phyloP scores from a whole-genome alignment of 2,888 invertebrate species.

The Odontocolon sp. region DNA sequence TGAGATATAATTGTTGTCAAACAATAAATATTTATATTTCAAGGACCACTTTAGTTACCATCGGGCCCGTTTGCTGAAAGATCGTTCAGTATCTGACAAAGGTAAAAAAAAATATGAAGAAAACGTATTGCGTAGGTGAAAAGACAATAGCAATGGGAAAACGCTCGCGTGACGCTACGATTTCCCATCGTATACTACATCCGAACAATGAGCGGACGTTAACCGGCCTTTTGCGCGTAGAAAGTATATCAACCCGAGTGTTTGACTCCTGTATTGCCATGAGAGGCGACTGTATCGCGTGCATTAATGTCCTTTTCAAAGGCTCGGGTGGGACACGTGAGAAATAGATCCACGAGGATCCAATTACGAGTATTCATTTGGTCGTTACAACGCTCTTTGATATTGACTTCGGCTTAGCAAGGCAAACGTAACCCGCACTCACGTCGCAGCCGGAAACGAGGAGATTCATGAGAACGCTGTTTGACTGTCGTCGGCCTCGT shows the following conservation, averaged over 20 bases:
- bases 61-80: no score
- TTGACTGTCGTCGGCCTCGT: constrained; percentile 82
- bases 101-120: background rate
- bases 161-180: constrained; percentile 14
- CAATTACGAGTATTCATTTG: constrained; percentile 69
- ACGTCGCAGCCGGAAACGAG: constrained; percentile 97
- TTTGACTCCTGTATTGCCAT: background rate
- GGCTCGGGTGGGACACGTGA: constrained; percentile 1
- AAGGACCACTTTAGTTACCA: no score
- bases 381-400: constrained; percentile 73
- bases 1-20: no score
- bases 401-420: constrained; percentile 82
- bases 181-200: constrained; percentile 8
- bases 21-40: no score
- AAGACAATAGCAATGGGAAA: background rate
- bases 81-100: background rate
- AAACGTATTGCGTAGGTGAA: background rate
- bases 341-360: constrained; percentile 3
- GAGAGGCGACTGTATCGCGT: no score
- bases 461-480: constrained; percentile 95
- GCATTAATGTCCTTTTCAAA: constrained; percentile 1
- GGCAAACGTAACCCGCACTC: constrained; percentile 94
- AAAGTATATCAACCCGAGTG: constrained; percentile 1
- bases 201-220: background rate
- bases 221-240: background rate